Conservation (phyloP, 2,113 vertebrate genomes). For the Epinephelus cyanopodus region DNA sequence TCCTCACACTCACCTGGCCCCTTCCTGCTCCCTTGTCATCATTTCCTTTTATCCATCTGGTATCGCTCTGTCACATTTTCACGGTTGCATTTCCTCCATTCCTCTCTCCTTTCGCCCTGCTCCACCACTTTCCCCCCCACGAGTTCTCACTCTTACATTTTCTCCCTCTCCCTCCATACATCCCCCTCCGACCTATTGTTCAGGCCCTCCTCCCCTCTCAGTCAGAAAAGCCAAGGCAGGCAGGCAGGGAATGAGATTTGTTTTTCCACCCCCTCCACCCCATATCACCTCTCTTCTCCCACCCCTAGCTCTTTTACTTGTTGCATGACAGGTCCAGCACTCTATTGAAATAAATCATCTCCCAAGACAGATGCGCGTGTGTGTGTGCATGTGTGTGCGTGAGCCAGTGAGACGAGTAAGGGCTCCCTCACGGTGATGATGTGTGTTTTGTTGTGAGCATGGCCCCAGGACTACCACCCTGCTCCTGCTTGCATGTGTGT, state of each 20-base stretch:
- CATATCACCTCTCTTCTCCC: slow-evolving; percentile 51
- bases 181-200: slow-evolving; percentile 30
- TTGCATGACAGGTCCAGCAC: slow-evolving; percentile 71
- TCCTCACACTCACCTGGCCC: not conserved
- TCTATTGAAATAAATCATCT: slow-evolving; percentile 78
- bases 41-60: slow-evolving; percentile 1
- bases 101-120: not conserved
- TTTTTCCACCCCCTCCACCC: slow-evolving; percentile 66
- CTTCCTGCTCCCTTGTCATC: slow-evolving; percentile 12
- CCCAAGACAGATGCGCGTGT: slow-evolving; percentile 30
- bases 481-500: slow-evolving; percentile 33
- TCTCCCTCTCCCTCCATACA: slow-evolving; percentile 9
- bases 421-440: slow-evolving; percentile 60
- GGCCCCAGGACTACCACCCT: slow-evolving; percentile 67
- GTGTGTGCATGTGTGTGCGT: slow-evolving; percentile 1
- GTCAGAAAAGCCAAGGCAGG: slow-evolving; percentile 48
- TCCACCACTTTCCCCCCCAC: not conserved
- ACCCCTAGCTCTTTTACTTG: slow-evolving; percentile 75
- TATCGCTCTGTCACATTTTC: slow-evolving; percentile 21
- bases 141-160: slow-evolving; percentile 24
- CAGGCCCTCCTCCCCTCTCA: slow-evolving; percentile 54
- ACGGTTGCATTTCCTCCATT: not conserved
- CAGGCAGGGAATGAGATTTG: slow-evolving; percentile 73
- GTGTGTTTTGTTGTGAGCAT: slow-evolving; percentile 67
- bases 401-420: slow-evolving; percentile 46